A percentile compares a stretch with the other conserved stretches of the same genome.
Conservation (phyloP, 2,113 vertebrate species). For the Psettodes erumei region DNA sequence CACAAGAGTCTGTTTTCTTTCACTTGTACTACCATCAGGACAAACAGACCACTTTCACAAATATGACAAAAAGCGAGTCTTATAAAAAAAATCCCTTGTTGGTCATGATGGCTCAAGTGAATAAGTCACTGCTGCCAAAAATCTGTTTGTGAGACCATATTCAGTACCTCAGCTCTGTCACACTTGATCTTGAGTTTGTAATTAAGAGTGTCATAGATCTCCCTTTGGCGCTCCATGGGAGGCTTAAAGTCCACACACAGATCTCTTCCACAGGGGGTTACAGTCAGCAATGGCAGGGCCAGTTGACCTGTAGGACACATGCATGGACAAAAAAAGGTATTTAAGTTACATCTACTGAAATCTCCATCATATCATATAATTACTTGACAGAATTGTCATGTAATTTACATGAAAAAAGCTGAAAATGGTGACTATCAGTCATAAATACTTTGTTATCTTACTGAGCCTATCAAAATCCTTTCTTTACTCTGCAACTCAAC, state of each 20-base stretch:
- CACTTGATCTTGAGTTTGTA: conserved; percentile 47
- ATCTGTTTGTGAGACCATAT: not conserved
- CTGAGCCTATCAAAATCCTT: no score
- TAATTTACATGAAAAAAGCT: not conserved
- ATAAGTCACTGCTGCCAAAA: not conserved
- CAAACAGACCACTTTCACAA: no score
- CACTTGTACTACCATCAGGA: no score
- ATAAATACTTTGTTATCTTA: no score
- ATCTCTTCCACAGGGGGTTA: conserved; percentile 1
- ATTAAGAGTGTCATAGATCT: not conserved
- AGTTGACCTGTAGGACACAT: conserved; percentile 33
- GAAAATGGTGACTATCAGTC: not conserved
- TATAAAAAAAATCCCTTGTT: no score
- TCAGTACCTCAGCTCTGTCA: conserved; percentile 2
- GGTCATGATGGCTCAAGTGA: not conserved
- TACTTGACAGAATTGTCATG: not conserved
- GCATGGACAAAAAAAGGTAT: rapidly evolving
- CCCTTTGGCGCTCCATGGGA: not conserved
- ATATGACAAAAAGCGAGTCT: no score
- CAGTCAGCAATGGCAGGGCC: conserved; percentile 49
- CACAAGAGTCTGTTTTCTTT: no score
- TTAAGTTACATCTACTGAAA: not conserved
- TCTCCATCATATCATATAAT: not conserved
- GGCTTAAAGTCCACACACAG: conserved; percentile 60
- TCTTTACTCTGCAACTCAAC: no score